Evolutionary conservation across 2,888 invertebrate species (phyloP), one percentile per base, ranked within the genome.

Genomic region (Eumacrocentrus americanus): DNA sequence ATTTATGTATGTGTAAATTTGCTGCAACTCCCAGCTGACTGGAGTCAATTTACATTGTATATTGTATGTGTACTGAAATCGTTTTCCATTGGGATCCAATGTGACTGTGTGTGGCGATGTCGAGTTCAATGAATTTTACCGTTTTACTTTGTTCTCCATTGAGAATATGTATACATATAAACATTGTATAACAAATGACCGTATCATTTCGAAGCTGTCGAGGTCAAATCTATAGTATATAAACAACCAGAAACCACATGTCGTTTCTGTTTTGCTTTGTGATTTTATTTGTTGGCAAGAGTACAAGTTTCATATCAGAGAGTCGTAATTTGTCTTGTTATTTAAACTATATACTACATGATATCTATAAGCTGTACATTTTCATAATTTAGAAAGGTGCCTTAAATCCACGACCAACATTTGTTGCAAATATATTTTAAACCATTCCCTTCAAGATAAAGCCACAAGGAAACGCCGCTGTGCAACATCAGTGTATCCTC

Each of bases 91-190:
- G 42, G 20, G 20, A 42, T 42, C 44, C 25, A 14, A 18, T 35
- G 35, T 11, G 14, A 38, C 23, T 6, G 60, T 63, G n/a, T n/a
- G n/a, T 51, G 35, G n/a, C 58, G 51, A 29, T 38, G 47, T 61
- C 58, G 54, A 50, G 54, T 57, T 20, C 60, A 52, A 64, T 57
- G 59, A 48, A 57, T 61, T 61, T 48, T 40, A 58, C 57, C 46
- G 50, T 59, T 66, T 57, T 51, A 23, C 51, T 53, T 52, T 40
- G 37, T 59, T 54, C 52, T 16, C 55, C 35, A n/a, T 25, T 42
- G 58, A 34, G 38, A 47, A 57, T 47, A 46, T 44, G 7, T 7
- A 20, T 23, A 59, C 62, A n/a, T n/a, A n/a, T n/a, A n/a, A n/a
- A n/a, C n/a, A n/a, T n/a, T n/a, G n/a, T 29, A 42, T 38, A 56